These are phyloP conservation scores for Chlorospingus flavigularis DNA, from an alignment of 2,797 vertebrate genomes.

Conservation along the genomic window DNA sequence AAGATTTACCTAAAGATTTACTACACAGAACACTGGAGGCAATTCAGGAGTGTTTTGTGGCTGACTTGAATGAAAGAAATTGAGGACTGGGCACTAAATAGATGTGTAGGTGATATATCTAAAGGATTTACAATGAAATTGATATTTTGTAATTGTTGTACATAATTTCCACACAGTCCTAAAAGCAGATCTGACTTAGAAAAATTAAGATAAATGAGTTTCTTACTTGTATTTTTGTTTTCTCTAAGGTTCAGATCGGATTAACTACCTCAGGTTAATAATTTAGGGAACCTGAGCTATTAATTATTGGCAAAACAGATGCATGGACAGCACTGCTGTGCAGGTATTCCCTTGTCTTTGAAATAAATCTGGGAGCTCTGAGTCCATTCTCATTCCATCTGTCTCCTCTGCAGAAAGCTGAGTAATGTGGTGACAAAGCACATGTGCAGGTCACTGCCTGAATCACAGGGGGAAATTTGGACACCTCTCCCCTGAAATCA, in stretches of 20 bases:
- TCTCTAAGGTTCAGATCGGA: not conserved
- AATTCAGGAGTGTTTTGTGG: not conserved
- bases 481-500: not conserved
- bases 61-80: not conserved
- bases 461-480: not conserved
- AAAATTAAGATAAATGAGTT: not conserved
- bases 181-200: not conserved
- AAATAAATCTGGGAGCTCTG: not conserved
- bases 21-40: not conserved
- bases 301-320: not conserved
- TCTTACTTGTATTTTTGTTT: not conserved
- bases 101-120: not conserved
- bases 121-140: not conserved
- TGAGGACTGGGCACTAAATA: not conserved
- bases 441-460: not conserved
- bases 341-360: not conserved
- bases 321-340: not conserved
- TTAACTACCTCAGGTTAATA: not conserved
- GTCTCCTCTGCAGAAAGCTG: conserved; percentile 1
- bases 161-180: not conserved
- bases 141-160: not conserved
- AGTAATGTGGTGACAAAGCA: not conserved
- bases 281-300: not conserved
- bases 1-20: conserved; percentile 20
- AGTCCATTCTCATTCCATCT: not conserved